A percentile compares a stretch with the other conserved stretches of the same genome.
Conservation (phyloP, 2,113 vertebrate genomes). For the Mesembrinibis cayennensis region DNA sequence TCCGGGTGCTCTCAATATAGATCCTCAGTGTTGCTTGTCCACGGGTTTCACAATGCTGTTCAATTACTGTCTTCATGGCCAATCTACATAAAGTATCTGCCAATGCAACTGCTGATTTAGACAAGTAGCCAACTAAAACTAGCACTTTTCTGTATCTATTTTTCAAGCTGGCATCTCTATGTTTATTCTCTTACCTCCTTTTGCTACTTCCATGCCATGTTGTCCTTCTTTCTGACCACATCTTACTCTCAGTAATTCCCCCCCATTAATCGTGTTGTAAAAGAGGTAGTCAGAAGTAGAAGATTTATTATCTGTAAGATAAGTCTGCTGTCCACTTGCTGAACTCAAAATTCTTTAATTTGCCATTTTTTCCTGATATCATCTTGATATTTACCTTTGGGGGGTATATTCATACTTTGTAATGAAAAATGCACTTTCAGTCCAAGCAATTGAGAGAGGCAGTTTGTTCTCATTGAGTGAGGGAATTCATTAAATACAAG, state of each 20-base stretch:
- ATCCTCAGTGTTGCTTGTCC: not conserved
- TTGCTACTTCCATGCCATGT: not conserved
- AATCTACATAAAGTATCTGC: not conserved
- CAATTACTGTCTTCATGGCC: not conserved
- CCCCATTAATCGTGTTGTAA: not conserved
- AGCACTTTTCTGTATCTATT: not conserved
- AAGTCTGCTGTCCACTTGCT: not conserved
- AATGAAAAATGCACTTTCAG: slow-evolving; percentile 9
- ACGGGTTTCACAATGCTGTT: not conserved
- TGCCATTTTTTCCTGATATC: not conserved
- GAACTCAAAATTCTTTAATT: not conserved
- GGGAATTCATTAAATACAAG: slow-evolving; percentile 21
- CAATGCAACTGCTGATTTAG: not conserved
- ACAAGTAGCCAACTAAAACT: not conserved
- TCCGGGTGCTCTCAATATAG: not conserved
- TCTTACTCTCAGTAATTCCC: not conserved
- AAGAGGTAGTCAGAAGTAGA: not conserved
- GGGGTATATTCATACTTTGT: not conserved
- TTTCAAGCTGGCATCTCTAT: not conserved
- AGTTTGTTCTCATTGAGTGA: not conserved
- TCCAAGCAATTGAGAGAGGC: not conserved
- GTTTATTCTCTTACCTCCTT: not conserved
- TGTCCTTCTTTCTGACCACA: not conserved
- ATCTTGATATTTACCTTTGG: slow-evolving; percentile 26
- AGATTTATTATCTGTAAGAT: not conserved